Evolutionary conservation across 2,113 vertebrate species (phyloP).

Genomic region (Parotia lawesii): DNA sequence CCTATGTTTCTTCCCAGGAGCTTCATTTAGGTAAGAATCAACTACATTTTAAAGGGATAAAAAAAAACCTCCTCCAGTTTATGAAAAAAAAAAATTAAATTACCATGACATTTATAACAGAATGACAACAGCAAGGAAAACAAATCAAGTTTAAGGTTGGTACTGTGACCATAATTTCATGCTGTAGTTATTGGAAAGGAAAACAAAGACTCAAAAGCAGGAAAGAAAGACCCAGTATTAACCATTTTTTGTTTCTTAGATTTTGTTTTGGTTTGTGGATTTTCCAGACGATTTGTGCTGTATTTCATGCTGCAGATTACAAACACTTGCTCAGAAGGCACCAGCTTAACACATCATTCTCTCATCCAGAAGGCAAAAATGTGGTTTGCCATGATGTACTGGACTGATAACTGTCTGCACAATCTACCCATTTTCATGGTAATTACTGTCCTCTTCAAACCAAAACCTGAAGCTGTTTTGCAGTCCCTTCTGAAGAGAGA

Average conservation of each 20-base stretch:
- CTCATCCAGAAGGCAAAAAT: background rate
- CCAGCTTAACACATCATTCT: background rate
- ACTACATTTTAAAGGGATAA: background rate
- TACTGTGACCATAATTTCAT: background rate
- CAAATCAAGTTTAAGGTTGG: background rate
- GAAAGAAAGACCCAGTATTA: background rate
- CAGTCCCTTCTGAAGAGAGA: background rate
- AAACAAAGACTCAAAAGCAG: background rate
- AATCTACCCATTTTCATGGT: background rate
- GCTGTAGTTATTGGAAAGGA: background rate
- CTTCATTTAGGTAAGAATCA: constrained; percentile 1
- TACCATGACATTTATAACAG: background rate
- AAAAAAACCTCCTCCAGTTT: background rate
- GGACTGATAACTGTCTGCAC: background rate
- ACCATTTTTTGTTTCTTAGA: background rate
- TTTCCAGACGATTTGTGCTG: background rate
- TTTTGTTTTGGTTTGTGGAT: background rate
- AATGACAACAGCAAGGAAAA: background rate
- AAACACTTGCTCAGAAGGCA: background rate
- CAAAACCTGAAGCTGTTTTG: background rate
- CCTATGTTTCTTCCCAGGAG: background rate
- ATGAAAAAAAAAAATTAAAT: background rate
- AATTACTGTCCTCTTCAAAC: background rate
- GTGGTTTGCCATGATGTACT: background rate
- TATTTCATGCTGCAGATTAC: background rate